phyloP scores from a whole-genome alignment of 2,113 vertebrate genomes.

The Leptodactylus fuscus region DNA sequence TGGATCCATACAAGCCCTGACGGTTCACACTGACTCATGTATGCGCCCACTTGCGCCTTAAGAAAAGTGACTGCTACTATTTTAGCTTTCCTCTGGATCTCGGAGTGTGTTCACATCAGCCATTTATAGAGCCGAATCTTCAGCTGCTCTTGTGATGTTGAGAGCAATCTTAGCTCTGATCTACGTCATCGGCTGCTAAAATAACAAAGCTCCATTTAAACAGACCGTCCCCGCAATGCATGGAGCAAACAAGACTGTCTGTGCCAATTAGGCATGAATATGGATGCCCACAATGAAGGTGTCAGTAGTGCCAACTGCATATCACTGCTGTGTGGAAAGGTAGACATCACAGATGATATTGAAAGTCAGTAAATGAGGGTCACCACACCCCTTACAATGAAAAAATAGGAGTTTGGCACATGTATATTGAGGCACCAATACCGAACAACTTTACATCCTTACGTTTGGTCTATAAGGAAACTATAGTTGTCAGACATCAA shows the following conservation, averaged over 20 bases:
- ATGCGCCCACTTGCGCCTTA: not conserved
- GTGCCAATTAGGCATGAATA: not conserved
- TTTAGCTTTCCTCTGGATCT: constrained; percentile 4
- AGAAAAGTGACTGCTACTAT: constrained; percentile 41
- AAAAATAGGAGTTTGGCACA: not conserved
- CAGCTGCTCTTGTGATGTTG: constrained; percentile 32
- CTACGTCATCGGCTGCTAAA: constrained; percentile 5
- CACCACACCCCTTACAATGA: not conserved
- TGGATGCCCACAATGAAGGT: not conserved
- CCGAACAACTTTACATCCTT: too few relatives aligned
- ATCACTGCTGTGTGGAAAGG: not conserved
- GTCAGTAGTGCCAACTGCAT: not conserved
- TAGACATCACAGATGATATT: not conserved
- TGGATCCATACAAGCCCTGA: not conserved
- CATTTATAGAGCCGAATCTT: constrained; percentile 40
- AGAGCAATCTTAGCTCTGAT: constrained; percentile 4
- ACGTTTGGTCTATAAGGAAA: too few relatives aligned
- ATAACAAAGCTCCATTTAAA: constrained; percentile 15
- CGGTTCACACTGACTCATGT: constrained; percentile 13
- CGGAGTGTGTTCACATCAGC: constrained; percentile 26
- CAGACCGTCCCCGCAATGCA: not conserved
- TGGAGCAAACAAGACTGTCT: not conserved
- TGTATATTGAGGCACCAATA: too few relatives aligned
- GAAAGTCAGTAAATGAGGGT: not conserved
- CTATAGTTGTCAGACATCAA: too few relatives aligned